Evolutionary conservation across 1,140 invertebrate species (phyloP), one percentile per base, ranked within the genome.

Genomic region (Yoshiicerus persimilis): DNA sequence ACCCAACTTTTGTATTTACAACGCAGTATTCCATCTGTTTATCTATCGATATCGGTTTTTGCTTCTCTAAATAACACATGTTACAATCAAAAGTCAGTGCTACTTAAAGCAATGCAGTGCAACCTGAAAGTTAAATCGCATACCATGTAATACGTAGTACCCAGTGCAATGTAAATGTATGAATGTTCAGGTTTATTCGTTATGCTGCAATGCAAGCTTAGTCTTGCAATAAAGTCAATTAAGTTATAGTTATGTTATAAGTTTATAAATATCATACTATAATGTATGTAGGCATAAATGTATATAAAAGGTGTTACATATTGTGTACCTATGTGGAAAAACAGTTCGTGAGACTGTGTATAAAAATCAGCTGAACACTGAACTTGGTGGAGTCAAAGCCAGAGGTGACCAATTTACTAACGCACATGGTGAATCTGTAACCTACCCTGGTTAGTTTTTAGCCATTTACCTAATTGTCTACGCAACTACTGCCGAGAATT

Each of bases 281-380:
- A 70, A 8, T 41, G 16, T 9, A 41, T 41, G 16, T 27, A 70
- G 25, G 64, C 23, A 70, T 27, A 70, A 56, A n/a, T 8, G 64
- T n/a, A n/a, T 16, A 56, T 56, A 56, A n/a, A n/a, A 20, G 47
- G 13, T n/a, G n/a, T n/a, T n/a, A n/a, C n/a, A n/a, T n/a, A n/a
- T n/a, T n/a, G n/a, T n/a, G n/a, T n/a, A n/a, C n/a, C n/a, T n/a
- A n/a, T n/a, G n/a, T n/a, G n/a, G n/a, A n/a, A n/a, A n/a, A n/a
- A n/a, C n/a, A n/a, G 13, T 56, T 56, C 47, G 47, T n/a, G 47
- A 56, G 47, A 38, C 11, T 23, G 9, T 34, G 1, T 34, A 77
- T n/a, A 80, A 32, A 80, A 80, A 80, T 80, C 75, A 80, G 75
- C 75, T 80, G 75, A 80, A 80, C 32, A 80, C 34, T 80, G 75